Conservation (phyloP, 2,888 invertebrate species). For the Chrysolina haemoptera region DNA sequence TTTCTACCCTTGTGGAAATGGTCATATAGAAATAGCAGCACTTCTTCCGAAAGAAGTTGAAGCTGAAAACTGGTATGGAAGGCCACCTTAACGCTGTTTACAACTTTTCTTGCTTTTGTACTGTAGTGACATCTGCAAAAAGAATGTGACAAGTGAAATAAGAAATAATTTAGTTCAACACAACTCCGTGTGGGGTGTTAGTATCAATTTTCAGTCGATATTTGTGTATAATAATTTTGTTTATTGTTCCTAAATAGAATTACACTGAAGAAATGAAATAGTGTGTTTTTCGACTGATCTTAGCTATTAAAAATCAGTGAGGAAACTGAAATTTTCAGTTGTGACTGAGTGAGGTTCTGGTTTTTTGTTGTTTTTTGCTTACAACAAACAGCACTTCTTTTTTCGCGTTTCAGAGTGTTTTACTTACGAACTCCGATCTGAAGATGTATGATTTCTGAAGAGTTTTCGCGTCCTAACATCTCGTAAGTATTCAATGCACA, state of each 20-base stretch:
- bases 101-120: not conserved
- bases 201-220: conserved; percentile 65
- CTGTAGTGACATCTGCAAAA: conserved; percentile 28
- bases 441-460: conserved; percentile 13
- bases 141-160: conserved; percentile 20
- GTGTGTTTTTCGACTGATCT: not conserved
- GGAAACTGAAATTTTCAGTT: conserved; percentile 4
- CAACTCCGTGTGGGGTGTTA: conserved; percentile 54
- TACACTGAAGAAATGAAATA: conserved; percentile 1
- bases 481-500: conserved; percentile 15
- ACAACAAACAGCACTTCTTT: not conserved
- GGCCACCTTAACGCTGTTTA: too few species aligned
- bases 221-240: conserved; percentile 67
- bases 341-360: conserved; percentile 16
- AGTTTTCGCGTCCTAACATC: not conserved
- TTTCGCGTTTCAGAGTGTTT: conserved; percentile 9
- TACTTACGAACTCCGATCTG: not conserved
- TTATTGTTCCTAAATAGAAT: conserved; percentile 60
- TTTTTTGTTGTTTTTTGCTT: conserved; percentile 20
- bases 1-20: too few species aligned
- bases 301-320: not conserved
- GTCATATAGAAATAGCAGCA: too few species aligned
- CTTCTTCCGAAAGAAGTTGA: too few species aligned
- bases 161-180: conserved; percentile 34
- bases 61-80: too few species aligned